phyloP scores from a whole-genome alignment of 2,888 invertebrate genomes.

The Chironomus tentans region DNA sequence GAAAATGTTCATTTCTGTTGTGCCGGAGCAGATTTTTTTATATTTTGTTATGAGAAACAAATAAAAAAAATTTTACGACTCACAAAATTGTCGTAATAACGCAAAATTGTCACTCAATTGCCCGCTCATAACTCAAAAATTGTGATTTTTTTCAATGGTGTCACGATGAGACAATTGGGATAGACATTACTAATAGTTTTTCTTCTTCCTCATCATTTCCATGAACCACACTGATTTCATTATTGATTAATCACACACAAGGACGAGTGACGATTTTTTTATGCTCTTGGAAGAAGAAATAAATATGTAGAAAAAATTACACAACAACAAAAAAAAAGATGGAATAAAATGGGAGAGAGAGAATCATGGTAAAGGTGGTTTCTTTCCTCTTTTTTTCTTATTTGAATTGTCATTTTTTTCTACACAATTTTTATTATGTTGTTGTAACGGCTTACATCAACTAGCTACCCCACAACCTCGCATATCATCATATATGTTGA shows the following conservation, averaged over 20 bases:
- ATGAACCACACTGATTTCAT: not conserved
- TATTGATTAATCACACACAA: slow-evolving; percentile 24
- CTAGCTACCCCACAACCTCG: not conserved
- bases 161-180: not conserved
- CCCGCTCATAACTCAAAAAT: not conserved
- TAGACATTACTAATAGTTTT: too few relatives aligned
- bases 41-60: not conserved
- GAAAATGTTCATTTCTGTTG: slow-evolving; percentile 15
- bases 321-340: not conserved
- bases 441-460: not conserved
- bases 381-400: not conserved
- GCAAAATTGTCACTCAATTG: slow-evolving; percentile 16
- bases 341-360: not conserved
- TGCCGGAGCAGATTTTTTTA: not conserved
- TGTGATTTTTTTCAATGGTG: not conserved
- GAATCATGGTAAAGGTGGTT: not conserved
- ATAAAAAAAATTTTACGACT: slow-evolving; percentile 1
- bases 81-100: not conserved
- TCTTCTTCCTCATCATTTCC: too few relatives aligned
- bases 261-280: not conserved
- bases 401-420: not conserved
- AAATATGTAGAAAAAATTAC: not conserved
- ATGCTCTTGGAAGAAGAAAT: not conserved
- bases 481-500: not conserved
- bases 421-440: not conserved